Conservation (phyloP, 2,797 vertebrate species). For the Poecile montanus region DNA sequence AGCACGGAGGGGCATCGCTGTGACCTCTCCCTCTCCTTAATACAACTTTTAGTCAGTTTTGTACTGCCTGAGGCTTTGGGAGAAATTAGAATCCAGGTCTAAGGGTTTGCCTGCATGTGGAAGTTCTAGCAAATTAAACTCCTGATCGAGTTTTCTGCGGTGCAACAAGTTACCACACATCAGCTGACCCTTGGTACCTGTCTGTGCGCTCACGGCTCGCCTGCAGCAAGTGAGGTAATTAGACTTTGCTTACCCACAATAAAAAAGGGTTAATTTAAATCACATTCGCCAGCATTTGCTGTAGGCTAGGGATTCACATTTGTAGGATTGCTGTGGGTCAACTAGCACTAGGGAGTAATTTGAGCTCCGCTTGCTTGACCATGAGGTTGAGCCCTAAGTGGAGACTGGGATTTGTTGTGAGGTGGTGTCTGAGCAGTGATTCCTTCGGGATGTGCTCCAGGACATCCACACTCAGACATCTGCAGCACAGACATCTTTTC, state of each 20-base stretch:
- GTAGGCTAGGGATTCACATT: constrained; percentile 56
- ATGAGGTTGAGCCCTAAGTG: neutral
- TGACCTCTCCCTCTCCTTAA: neutral
- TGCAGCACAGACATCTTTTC: neutral
- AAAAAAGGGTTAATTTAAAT: constrained; percentile 70
- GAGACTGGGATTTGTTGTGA: neutral
- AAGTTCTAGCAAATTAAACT: constrained; percentile 57
- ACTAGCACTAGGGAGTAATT: neutral
- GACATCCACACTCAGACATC: neutral
- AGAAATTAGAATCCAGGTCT: constrained; percentile 28
- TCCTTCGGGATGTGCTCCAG: neutral
- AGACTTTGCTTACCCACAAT: constrained; percentile 66
- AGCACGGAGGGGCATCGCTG: neutral
- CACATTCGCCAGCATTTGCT: neutral
- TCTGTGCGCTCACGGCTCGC: neutral
- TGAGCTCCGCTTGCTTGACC: constrained; percentile 50
- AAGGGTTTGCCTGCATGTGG: constrained; percentile 19
- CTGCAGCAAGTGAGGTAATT: constrained; percentile 54
- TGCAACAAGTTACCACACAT: constrained; percentile 58
- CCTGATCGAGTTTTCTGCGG: constrained; percentile 46
- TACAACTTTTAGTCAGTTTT: neutral
- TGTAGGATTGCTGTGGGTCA: constrained; percentile 53
- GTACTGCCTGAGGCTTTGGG: constrained; percentile 14
- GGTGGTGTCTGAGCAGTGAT: neutral
- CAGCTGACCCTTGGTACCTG: constrained; percentile 55